A percentile compares a stretch with the other conserved stretches of the same genome.
Evolutionary conservation across 2,888 invertebrate genomes (phyloP).

Genomic region (Drymonia ruficornis): DNA sequence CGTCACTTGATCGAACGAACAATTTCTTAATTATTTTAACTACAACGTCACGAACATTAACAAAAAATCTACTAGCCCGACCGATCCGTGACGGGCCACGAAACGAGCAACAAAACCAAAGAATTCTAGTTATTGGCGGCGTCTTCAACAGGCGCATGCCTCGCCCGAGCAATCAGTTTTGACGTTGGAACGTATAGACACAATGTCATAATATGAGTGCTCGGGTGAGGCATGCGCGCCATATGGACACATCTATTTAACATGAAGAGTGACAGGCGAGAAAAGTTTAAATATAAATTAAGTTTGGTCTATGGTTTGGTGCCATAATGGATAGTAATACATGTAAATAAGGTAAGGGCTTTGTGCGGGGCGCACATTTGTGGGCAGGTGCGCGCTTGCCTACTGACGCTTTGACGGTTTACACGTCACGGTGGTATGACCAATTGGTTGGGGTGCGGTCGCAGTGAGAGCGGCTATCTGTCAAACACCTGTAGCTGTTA

Average conservation of each 20-base stretch:
- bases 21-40: too few relatives aligned
- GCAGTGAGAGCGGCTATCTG: slow-evolving; percentile 42
- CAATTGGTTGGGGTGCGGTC: slow-evolving; percentile 45
- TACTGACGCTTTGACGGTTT: slow-evolving; percentile 37
- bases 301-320: too few relatives aligned
- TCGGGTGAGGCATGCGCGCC: too few relatives aligned
- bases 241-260: too few relatives aligned
- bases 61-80: slow-evolving; percentile 26
- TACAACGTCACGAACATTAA: slow-evolving; percentile 5
- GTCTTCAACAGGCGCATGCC: too few relatives aligned
- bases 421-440: slow-evolving; percentile 41
- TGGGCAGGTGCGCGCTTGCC: slow-evolving; percentile 69
- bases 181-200: too few relatives aligned
- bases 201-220: too few relatives aligned
- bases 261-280: slow-evolving; percentile 51
- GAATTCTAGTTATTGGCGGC: slow-evolving; percentile 33
- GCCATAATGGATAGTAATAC: slow-evolving; percentile 42
- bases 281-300: slow-evolving; percentile 55
- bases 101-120: slow-evolving; percentile 38
- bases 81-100: slow-evolving; percentile 24
- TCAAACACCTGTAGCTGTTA: neutral
- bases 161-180: too few relatives aligned
- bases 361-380: slow-evolving; percentile 30
- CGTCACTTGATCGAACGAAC: too few relatives aligned
- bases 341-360: slow-evolving; percentile 45